Evolutionary conservation across 92 coral and sea anemone species (phyloP).

Genomic region (Zoanthus sansibaricus): DNA sequence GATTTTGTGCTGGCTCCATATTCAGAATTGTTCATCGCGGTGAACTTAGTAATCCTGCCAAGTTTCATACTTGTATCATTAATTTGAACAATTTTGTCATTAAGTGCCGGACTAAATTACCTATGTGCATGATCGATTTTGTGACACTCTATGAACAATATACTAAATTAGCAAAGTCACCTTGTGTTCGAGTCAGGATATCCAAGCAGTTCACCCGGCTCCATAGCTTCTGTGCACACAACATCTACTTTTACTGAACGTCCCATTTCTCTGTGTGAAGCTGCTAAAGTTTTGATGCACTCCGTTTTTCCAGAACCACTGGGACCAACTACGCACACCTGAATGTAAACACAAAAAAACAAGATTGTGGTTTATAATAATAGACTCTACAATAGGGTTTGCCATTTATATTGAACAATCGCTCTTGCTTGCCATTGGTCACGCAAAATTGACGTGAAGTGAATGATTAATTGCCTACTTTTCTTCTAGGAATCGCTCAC

Average conservation of each 20-base stretch:
- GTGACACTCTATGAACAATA: neutral
- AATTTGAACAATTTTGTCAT: too few species aligned
- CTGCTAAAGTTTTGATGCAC: conserved; percentile 92
- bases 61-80: too few species aligned
- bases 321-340: conserved; percentile 97
- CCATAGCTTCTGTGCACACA: conserved; percentile 92
- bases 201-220: conserved; percentile 88
- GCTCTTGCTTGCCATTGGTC: neutral
- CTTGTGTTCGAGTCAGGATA: conserved; percentile 77
- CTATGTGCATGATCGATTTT: too few species aligned
- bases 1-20: too few species aligned
- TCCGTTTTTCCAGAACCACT: conserved; percentile 97
- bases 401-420: too few species aligned
- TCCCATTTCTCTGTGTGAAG: conserved; percentile 98
- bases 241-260: conserved; percentile 86
- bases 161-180: conserved; percentile 36
- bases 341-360: neutral
- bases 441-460: too few species aligned
- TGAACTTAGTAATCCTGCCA: too few species aligned
- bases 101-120: too few species aligned
- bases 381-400: neutral
- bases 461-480: too few species aligned
- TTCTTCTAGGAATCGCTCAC: too few species aligned
- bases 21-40: too few species aligned
- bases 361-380: neutral